A percentile compares a stretch with the other conserved stretches of the same genome.
Evolutionary conservation across 35 echinoderm and acorn worm genomes (phyloP).

Genomic region (Hemicentrotus pulcherrimus): DNA sequence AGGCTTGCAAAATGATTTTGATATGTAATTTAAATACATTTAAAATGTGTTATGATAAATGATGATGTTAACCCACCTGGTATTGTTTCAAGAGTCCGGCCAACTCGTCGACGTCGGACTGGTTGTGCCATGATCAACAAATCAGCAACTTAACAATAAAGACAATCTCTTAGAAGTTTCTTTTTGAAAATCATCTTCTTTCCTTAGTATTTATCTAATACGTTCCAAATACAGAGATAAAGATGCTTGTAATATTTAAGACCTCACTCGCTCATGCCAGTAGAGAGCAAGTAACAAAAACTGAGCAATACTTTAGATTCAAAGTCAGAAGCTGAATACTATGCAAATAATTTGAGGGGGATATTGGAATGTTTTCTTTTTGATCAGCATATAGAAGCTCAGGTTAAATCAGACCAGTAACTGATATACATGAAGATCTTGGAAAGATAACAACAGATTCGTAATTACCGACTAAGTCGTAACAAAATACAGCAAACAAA

Average conservation of each 20-base stretch:
- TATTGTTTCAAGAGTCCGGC: background rate
- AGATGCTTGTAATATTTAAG: no score
- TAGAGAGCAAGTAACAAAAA: background rate
- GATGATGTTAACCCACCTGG: background rate
- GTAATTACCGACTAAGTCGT: background rate
- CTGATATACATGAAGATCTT: background rate
- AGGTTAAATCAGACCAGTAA: background rate
- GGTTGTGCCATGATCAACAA: background rate
- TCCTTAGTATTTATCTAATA: no score
- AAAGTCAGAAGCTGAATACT: background rate
- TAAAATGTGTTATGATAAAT: no score
- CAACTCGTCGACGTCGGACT: background rate
- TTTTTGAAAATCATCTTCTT: no score
- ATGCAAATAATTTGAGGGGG: background rate
- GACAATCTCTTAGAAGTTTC: no score
- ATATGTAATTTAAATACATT: no score
- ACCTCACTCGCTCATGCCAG: no score
- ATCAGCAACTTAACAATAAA: background rate
- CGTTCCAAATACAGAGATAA: no score
- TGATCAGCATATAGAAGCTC: background rate
- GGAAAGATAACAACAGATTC: background rate
- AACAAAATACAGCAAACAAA: slow-evolving; percentile 1
- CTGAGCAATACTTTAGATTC: background rate
- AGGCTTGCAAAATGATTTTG: no score
- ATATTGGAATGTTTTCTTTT: background rate